Conservation (phyloP, 2,888 invertebrate genomes). For the Gastracanthus pulcherrimus region DNA sequence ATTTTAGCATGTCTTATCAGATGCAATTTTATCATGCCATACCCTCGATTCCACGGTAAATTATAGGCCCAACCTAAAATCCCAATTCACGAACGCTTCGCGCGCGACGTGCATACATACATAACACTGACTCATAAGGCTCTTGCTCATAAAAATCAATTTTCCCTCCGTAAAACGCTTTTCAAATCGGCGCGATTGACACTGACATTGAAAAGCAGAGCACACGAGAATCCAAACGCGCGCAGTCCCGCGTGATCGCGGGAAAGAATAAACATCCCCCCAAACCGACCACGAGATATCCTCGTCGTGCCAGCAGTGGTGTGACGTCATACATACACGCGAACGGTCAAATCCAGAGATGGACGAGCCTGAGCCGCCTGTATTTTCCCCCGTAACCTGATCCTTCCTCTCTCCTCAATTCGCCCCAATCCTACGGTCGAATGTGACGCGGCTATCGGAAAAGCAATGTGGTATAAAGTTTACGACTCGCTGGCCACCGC, state of each 20-base stretch:
- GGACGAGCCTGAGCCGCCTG: too few species aligned
- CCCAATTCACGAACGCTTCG: background rate
- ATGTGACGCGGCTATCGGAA: slow-evolving; percentile 72
- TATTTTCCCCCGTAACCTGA: background rate
- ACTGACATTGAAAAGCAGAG: background rate
- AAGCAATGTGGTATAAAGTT: slow-evolving; percentile 77
- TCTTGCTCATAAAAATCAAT: too few species aligned
- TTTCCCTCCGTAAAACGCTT: too few species aligned
- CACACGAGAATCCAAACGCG: too few species aligned
- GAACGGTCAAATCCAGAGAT: too few species aligned
- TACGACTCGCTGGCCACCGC: slow-evolving; percentile 68
- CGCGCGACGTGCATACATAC: too few species aligned
- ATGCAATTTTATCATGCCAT: background rate
- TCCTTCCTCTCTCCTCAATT: background rate
- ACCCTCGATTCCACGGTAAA: background rate
- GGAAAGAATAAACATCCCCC: too few species aligned
- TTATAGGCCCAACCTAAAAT: background rate
- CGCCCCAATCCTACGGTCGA: slow-evolving; percentile 58
- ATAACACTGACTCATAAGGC: background rate
- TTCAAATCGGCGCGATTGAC: too few species aligned
- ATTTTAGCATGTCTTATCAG: slow-evolving; percentile 1
- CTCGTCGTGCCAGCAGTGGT: too few species aligned
- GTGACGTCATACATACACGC: too few species aligned
- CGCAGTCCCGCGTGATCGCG: background rate
- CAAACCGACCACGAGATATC: too few species aligned